Conservation (phyloP, 1,140 invertebrate species). For the Pogonomyrmex californicus region DNA sequence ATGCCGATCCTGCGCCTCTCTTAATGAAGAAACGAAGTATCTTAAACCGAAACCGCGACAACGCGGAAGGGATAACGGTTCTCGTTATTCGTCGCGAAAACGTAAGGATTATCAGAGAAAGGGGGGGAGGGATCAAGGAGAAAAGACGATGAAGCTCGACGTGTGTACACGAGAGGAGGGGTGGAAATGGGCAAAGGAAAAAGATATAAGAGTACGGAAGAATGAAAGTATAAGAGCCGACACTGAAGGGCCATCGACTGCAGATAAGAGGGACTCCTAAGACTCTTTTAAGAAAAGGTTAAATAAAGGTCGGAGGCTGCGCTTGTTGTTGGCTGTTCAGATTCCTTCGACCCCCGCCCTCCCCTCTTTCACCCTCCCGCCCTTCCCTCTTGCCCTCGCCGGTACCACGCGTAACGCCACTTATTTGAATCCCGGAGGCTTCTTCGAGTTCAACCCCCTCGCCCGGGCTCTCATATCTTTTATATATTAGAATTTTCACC, state of each 20-base stretch:
- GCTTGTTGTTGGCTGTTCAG: constrained; percentile 86
- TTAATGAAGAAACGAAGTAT: constrained; percentile 79
- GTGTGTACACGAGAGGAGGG: constrained; percentile 75
- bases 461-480: constrained; percentile 84
- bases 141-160: constrained; percentile 72
- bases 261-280: constrained; percentile 84
- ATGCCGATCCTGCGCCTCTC: constrained; percentile 73
- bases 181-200: constrained; percentile 63
- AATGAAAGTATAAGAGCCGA: constrained; percentile 76
- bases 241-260: constrained; percentile 84
- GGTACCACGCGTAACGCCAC: constrained; percentile 65
- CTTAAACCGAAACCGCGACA: constrained; percentile 70
- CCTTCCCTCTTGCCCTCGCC: constrained; percentile 8
- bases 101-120: constrained; percentile 36
- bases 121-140: not conserved
- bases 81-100: constrained; percentile 47
- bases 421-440: constrained; percentile 82
- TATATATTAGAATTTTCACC: constrained; percentile 85
- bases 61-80: constrained; percentile 56
- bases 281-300: constrained; percentile 86
- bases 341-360: constrained; percentile 81
- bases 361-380: constrained; percentile 2
- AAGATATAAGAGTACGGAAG: constrained; percentile 73
- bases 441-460: constrained; percentile 76
- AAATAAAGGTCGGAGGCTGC: constrained; percentile 83